Evolutionary conservation across 2,888 invertebrate genomes (phyloP).

Genomic region (Eudasyphora cyanicolor): DNA sequence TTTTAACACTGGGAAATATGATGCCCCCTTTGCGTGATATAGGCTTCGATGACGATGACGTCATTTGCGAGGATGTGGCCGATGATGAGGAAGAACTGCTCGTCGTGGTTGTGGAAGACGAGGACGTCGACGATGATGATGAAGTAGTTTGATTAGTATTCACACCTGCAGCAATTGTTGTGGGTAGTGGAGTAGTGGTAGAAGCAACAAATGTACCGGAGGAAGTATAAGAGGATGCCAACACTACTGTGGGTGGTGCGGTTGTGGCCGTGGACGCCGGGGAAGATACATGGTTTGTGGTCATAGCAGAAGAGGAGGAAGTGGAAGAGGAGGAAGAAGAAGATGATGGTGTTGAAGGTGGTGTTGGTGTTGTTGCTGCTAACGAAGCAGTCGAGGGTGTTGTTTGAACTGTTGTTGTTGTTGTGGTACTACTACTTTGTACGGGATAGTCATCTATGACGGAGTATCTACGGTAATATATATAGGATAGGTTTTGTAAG

Average conservation of each 20-base stretch:
- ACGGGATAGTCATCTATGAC: constrained; percentile 78
- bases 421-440: constrained; percentile 74
- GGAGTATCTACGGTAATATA: constrained; percentile 75
- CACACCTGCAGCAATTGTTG: constrained; percentile 75
- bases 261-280: constrained; percentile 44
- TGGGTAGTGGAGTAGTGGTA: constrained; percentile 71
- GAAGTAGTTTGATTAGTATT: constrained; percentile 69
- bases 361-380: constrained; percentile 71
- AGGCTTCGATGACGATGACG: constrained; percentile 76
- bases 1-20: constrained; percentile 95
- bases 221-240: constrained; percentile 69
- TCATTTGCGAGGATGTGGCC: constrained; percentile 69
- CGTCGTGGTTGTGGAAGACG: constrained; percentile 46
- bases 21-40: constrained; percentile 88
- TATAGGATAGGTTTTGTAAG: not conserved
- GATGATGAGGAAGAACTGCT: constrained; percentile 66
- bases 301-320: constrained; percentile 51
- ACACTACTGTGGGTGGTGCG: constrained; percentile 57
- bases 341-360: constrained; percentile 74
- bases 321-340: constrained; percentile 66
- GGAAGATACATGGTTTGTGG: constrained; percentile 57
- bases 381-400: constrained; percentile 68
- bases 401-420: constrained; percentile 76
- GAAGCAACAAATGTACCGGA: constrained; percentile 61
- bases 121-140: constrained; percentile 53